These are phyloP conservation scores for Drosophila atripex DNA, from an alignment of 2,888 invertebrate species.

Conservation along the genomic window DNA sequence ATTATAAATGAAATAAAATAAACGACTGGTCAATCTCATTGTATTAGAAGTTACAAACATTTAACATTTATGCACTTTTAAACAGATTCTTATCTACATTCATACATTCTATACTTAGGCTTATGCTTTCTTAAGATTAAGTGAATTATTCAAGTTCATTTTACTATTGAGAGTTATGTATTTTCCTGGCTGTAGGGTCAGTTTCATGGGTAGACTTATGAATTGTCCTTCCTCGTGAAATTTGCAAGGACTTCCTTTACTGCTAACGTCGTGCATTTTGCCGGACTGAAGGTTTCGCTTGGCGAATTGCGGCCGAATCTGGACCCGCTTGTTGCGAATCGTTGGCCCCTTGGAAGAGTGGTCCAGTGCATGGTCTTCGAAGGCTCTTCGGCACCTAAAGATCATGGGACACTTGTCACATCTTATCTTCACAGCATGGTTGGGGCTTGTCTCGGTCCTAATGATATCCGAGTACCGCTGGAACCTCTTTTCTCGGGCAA, in stretches of 20 bases:
- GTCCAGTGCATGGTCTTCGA: neutral
- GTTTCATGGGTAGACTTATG: neutral
- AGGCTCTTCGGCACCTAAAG: neutral
- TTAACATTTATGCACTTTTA: too few relatives aligned
- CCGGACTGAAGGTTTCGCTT: neutral
- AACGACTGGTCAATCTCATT: too few relatives aligned
- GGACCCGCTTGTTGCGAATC: too few relatives aligned
- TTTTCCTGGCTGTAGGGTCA: neutral
- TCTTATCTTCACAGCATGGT: neutral
- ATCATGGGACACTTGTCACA: neutral
- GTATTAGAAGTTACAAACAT: too few relatives aligned
- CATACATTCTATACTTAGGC: too few relatives aligned
- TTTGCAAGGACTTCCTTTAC: neutral
- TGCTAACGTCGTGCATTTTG: neutral
- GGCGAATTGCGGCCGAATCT: too few relatives aligned
- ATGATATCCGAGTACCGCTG: neutral
- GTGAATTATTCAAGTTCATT: neutral
- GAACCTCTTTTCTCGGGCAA: neutral
- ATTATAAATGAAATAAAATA: too few relatives aligned
- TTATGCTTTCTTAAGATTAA: too few relatives aligned
- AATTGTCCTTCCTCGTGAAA: neutral
- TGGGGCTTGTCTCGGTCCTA: neutral
- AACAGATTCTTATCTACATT: too few relatives aligned
- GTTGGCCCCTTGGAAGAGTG: neutral
- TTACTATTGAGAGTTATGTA: neutral